Base-by-base conservation (phyloP, 2,888 invertebrate genomes). In the Petrophora chlorosata region DNA sequence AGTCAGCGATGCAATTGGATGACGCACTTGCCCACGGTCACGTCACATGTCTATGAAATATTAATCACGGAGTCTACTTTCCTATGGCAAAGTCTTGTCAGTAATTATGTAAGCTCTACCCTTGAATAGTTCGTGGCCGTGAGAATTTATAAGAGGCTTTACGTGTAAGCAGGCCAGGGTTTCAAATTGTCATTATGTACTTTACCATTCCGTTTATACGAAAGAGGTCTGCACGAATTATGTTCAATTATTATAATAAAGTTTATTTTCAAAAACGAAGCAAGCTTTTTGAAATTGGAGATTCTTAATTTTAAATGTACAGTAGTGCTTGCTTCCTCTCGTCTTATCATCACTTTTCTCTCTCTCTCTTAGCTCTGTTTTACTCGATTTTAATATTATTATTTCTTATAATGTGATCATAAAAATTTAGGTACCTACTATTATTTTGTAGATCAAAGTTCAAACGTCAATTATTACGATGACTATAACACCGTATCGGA, bases 1-100 rank as follows among this genome's bases (percentile, higher is more conserved):
- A 35, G 17, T 23, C 28, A 16, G 36, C 26, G 32, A 39, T 51
- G 54, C 59, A 54, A 16, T 48, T 53, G 40, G 14, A 49, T 43
- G 45, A 42, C 44, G 26, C 30, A 23, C 33, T 40, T 15, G 14
- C 13, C 12, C n/a, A n/a, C n/a, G 8, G 12, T 9, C 10, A 13
- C 2, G 10, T 23, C 12, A 30, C 33, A 13, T 39, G 25, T 25
- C 13, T 26, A 19, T 40, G 14, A 36, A 41, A 16, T 36, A 30
- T 26, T 16, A 13, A 4, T 13, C n/a, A 29, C 9, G 12, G 7
- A 35, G 17, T 23, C 15, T 12, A 12, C 9, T 29, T 43, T 35
- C 16, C 22, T n/a, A 26, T 28, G 12, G 14, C 10, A n/a, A 22
- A 25, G 5, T 33, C 32, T 22, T 5, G 26, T 39, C 15, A 26